These are phyloP conservation scores for Porites lobata DNA, from an alignment of 92 coral and sea anemone genomes.

Conservation along the genomic window DNA sequence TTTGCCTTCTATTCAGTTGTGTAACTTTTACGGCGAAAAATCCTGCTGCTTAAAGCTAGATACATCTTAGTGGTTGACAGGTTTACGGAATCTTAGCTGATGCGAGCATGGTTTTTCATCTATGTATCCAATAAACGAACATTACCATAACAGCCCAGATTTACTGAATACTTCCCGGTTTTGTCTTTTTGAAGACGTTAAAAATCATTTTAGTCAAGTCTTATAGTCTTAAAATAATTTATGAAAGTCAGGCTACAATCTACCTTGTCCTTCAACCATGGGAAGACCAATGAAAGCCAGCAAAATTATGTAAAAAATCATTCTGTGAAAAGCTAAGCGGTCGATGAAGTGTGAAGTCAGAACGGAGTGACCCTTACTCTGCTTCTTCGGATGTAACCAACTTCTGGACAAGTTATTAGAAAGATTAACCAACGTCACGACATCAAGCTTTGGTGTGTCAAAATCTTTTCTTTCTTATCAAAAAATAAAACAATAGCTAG, in stretches of 20 bases:
- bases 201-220: neutral
- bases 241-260: neutral
- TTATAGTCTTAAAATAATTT: neutral
- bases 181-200: too few species aligned
- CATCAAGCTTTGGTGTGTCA: neutral
- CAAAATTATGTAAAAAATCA: conserved; percentile 18
- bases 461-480: neutral
- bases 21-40: too few species aligned
- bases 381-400: neutral
- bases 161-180: too few species aligned
- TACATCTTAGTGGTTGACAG: too few species aligned
- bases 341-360: neutral
- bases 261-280: neutral
- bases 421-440: neutral
- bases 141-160: too few species aligned
- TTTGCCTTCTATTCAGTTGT: too few species aligned
- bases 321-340: neutral
- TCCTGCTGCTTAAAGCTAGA: too few species aligned
- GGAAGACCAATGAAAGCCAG: conserved; percentile 5
- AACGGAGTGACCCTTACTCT: neutral
- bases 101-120: too few species aligned
- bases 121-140: too few species aligned
- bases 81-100: too few species aligned
- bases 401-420: neutral
- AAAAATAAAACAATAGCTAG: neutral